Base-by-base conservation (phyloP, 2,113 vertebrate genomes). In the Bufo gargarizans region DNA sequence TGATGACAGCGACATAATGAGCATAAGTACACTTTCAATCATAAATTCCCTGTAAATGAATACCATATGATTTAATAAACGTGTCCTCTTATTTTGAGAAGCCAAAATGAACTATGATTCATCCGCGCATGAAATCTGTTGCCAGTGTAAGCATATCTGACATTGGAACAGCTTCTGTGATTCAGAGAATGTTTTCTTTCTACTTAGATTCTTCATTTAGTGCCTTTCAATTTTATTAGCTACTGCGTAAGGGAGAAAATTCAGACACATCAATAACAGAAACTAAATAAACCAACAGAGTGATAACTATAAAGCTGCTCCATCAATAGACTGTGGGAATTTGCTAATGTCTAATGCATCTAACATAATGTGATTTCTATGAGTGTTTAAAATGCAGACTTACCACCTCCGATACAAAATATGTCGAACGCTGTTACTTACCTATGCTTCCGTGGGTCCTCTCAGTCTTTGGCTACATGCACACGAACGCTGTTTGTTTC, bases 21-120 rank as follows among this genome's bases (percentile, higher is more conserved):
- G 22, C 47, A 67, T 33, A 65, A 83, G 47, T 53, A 83, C 33
- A 16, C 16, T 83, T 83, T 67, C 80, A 67, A 67, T 67, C 61
- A 50, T 19, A 83, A 83, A 83, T 49, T 67, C 59, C 81, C 53
- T 84, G 69, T 7, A 84, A 88, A 88, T 88, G 20, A 84, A 88
- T 83, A 84, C 20, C 87, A 88, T 55, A 84, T 88, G 87, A 88
- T 72, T 77, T 88, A 72, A 84, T 61, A 88, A 77, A 88, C 61
- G 67, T 88, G 87, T 84, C 63, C 71, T 84, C 72, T 77, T 77
- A 65, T 77, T 88, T 84, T 84, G n/a, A 67, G 63, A 56, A 77
- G 56, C 58, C 82, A 69, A 84, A 88, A 84, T 77, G 87, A 83
- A 84, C 81, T 55, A 58, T 87, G 80, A 83, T 83, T 88, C 87